Base-by-base conservation (phyloP, 2,888 invertebrate species). In the Hirtodrosophila alboralis region DNA sequence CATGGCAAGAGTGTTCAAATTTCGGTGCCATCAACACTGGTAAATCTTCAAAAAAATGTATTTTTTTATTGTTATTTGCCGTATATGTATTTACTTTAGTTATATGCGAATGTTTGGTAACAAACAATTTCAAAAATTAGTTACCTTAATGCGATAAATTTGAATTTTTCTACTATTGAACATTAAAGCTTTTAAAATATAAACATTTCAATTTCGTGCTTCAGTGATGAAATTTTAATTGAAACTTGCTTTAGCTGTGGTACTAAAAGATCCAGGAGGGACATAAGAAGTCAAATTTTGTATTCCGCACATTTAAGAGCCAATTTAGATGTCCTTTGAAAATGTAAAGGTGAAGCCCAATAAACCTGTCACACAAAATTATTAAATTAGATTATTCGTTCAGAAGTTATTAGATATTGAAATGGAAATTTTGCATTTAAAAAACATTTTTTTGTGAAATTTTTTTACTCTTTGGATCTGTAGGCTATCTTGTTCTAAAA, bases 121-220 rank as follows among this genome's bases (percentile, higher is more conserved):
- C 57, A 65, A 33, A 33, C 45, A 51, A 49, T 48, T 34, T 18
- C 59, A 62, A 53, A 56, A 66, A 76, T 73, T 59, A 53, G 54
- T 61, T 54, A 52, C 41, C 53, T 45, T 62, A 58, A 52, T 65
- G 63, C 45, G 41, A 53, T 72, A 66, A 68, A 76, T 72, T 79
- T 56, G 41, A 51, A 40, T 59, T 64, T 40, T 51, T 30, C 47
- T 69, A 36, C 52, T 41, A 40, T 21, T 4, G 10, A 1, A 21
- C 10, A 56, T 52, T 43, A 38, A 28, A 28, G 18, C 2, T 52
- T 40, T 40, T 14, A 3, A 12, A 26, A n/a, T 23, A 28, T 23
- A 23, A 23, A 6, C 23, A 43, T 28, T 56, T 56, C 5, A 10
- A 37, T 30, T 38, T n/a, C 4, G 14, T 14, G 31, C 6, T 9